phyloP scores from a whole-genome alignment of 2,888 invertebrate genomes.

The Xestobium rufovillosum region DNA sequence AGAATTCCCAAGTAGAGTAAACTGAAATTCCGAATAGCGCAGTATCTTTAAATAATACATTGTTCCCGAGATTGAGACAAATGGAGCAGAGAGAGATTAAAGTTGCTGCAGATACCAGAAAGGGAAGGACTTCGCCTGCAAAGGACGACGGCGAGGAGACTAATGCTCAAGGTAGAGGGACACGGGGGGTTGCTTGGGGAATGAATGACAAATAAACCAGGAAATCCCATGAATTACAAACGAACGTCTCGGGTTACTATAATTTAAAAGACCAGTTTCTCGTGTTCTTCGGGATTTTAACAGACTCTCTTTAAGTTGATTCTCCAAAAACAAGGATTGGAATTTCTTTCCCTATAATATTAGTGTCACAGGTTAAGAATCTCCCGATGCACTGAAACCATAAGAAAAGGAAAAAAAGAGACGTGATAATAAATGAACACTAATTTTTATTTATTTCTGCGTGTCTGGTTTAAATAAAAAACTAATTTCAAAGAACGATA shows the following conservation, averaged over 20 bases:
- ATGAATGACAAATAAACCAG: slow-evolving; percentile 44
- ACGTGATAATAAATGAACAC: too few species aligned
- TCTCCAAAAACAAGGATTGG: too few species aligned
- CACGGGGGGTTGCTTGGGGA: slow-evolving; percentile 38
- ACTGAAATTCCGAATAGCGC: slow-evolving; percentile 26
- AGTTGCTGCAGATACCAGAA: slow-evolving; percentile 24
- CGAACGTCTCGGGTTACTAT: slow-evolving; percentile 42
- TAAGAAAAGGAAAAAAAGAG: too few species aligned
- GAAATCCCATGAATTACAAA: slow-evolving; percentile 46
- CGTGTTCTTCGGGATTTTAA: too few species aligned
- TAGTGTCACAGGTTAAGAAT: too few species aligned
- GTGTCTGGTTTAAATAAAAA: too few species aligned
- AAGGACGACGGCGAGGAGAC: slow-evolving; percentile 1
- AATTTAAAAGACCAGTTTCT: slow-evolving; percentile 33
- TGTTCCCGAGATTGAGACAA: slow-evolving; percentile 44
- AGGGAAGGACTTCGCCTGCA: slow-evolving; percentile 6
- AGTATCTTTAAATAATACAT: slow-evolving; percentile 44
- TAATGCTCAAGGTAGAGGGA: slow-evolving; percentile 25
- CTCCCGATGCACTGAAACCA: too few species aligned
- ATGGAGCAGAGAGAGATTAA: slow-evolving; percentile 43
- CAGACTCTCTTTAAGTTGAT: too few species aligned
- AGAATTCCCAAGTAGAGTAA: slow-evolving; percentile 24
- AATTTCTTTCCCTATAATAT: too few species aligned
- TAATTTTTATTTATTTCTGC: too few species aligned
- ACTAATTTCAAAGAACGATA: too few species aligned